A percentile compares a stretch with the other conserved stretches of the same genome.
These are phyloP conservation scores for Temnothorax curvispinosus DNA, from an alignment of 1,140 invertebrate species.

Conservation along the genomic window DNA sequence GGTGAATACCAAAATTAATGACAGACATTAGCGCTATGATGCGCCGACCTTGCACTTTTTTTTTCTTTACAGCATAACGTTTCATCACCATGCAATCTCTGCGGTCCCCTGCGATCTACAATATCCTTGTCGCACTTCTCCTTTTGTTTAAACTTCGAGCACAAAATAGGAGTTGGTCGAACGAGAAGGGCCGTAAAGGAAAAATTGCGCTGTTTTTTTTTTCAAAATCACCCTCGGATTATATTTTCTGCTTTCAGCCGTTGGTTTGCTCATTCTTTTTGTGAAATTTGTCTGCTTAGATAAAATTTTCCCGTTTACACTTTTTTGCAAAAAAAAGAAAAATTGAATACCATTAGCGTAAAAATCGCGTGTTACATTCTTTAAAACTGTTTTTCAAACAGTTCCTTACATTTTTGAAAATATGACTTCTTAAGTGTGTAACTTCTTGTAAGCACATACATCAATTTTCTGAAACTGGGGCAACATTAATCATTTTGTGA, in stretches of 20 bases:
- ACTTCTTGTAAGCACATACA: background rate
- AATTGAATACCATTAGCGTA: background rate
- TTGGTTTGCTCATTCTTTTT: background rate
- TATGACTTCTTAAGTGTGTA: background rate
- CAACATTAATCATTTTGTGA: slow-evolving; percentile 1
- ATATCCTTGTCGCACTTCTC: background rate
- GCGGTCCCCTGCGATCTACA: background rate
- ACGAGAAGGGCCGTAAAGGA: background rate
- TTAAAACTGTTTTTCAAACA: background rate
- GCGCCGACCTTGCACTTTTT: background rate
- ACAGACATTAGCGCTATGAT: background rate
- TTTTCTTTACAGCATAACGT: slow-evolving; percentile 18
- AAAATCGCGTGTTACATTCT: background rate
- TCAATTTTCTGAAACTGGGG: slow-evolving; percentile 19
- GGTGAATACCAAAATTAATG: slow-evolving; percentile 24
- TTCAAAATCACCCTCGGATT: background rate
- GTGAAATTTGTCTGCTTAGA: slow-evolving; percentile 5
- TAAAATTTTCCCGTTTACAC: background rate
- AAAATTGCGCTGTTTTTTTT: slow-evolving; percentile 8
- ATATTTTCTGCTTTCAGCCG: slow-evolving; percentile 12
- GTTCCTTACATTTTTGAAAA: background rate
- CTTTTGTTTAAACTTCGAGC: slow-evolving; percentile 18
- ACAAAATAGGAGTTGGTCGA: background rate
- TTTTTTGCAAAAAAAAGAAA: background rate
- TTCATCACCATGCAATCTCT: background rate